A percentile compares a stretch with the other conserved stretches of the same genome.
These are phyloP conservation scores for Elmis aenea DNA, from an alignment of 2,888 invertebrate genomes.

Conservation along the genomic window DNA sequence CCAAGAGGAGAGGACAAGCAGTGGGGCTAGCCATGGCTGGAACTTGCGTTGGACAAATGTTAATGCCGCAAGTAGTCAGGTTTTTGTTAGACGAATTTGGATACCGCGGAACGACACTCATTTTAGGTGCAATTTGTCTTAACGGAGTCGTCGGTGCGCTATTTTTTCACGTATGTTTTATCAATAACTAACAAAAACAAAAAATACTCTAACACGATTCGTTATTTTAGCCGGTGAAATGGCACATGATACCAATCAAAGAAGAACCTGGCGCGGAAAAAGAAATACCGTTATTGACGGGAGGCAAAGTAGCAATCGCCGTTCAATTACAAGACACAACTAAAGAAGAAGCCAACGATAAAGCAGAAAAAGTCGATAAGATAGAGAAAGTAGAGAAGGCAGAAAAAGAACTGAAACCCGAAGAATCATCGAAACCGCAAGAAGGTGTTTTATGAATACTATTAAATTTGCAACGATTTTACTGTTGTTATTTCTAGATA, in stretches of 20 bases:
- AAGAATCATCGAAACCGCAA: background rate
- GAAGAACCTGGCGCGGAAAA: too few species aligned
- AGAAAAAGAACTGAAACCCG: too few species aligned
- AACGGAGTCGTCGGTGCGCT: slow-evolving; percentile 51
- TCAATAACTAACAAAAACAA: background rate
- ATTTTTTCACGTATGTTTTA: slow-evolving; percentile 49
- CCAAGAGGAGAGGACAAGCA: slow-evolving; percentile 62
- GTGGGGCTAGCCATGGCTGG: slow-evolving; percentile 72
- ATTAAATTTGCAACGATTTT: too few species aligned
- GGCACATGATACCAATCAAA: slow-evolving; percentile 46
- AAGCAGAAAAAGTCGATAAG: slow-evolving; percentile 38
- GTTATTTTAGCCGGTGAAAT: slow-evolving; percentile 54
- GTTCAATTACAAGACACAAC: slow-evolving; percentile 21
- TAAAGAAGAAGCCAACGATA: slow-evolving; percentile 41
- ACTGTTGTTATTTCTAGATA: too few species aligned
- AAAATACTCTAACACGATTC: background rate
- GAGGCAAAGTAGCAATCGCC: too few species aligned
- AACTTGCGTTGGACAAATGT: slow-evolving; percentile 68
- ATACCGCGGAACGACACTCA: slow-evolving; percentile 59
- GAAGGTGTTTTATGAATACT: background rate
- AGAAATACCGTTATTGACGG: too few species aligned
- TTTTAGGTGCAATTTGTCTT: slow-evolving; percentile 59
- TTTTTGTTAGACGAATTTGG: slow-evolving; percentile 61
- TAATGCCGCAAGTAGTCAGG: slow-evolving; percentile 67
- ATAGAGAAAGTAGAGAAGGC: too few species aligned